Base-by-base conservation (phyloP, 2,888 invertebrate species). In the Drosophila helvetica region DNA sequence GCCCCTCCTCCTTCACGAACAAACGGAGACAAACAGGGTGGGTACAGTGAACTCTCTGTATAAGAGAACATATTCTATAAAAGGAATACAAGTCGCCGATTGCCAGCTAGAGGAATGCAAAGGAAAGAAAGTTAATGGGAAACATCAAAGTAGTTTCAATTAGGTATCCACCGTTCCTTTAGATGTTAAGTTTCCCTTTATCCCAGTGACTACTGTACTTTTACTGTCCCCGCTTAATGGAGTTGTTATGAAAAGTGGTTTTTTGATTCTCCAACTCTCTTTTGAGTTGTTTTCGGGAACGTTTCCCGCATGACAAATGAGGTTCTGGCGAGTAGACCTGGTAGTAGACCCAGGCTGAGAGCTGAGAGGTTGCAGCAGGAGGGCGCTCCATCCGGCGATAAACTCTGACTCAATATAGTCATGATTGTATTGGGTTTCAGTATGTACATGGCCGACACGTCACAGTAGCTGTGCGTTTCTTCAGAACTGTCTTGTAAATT, bases 241-340 rank as follows among this genome's bases (percentile, higher is more conserved):
- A 84, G 81, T 77, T 79, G 84, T 77, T 68, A 52, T 75, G 68
- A 62, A 58, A 67, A 59, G 53, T 56, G 19, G 33, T 54, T 66
- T 55, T 19, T 22, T 46, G 48, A 65, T 38, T 42, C 56, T 62
- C 38, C 7, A 48, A 30, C 47, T 56, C 53, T 54, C 42, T 8
- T 59, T 53, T 50, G 45, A 46, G 51, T 47, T 30, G 55, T 67
- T 52, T 64, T 60, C 42, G 51, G 59, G 51, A 57, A 82, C 81
- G 77, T 70, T 79, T 71, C 80, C 76, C 66, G 76, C 83, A 85
- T 80, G 56, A 76, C 78, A 70, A 86, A 82, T 76, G 15, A 67
- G 64, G 55, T 54, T 18, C 42, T 53, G 12, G 15, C 45, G 53
- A n/a, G n/a, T 42, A 19, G 38, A 22, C 22, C n/a, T n/a, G n/a